Percentiles rank a stretch among this genome's conserved stretches.
Conservation (phyloP, 30 jellyfish, hydroid and myxozoan species). For the Aurelia sp. region DNA sequence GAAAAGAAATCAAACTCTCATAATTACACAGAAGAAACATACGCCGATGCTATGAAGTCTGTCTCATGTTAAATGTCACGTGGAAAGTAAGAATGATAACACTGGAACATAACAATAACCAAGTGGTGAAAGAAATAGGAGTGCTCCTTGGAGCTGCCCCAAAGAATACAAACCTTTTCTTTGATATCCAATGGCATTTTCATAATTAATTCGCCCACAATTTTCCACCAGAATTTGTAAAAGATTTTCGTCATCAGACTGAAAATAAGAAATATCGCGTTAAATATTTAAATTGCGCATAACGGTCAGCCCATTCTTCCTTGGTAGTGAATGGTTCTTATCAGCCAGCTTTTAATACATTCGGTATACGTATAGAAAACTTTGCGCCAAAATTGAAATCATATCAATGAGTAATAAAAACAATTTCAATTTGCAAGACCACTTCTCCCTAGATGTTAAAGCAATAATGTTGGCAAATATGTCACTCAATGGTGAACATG, state of each 20-base stretch:
- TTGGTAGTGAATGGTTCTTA: too few relatives aligned
- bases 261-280: not conserved
- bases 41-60: not conserved
- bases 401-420: too few relatives aligned
- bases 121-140: not conserved
- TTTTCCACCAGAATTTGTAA: slow-evolving; percentile 88
- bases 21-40: not conserved
- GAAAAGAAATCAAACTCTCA: not conserved
- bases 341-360: too few relatives aligned
- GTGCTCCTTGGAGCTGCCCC: not conserved
- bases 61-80: too few relatives aligned
- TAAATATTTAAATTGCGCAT: too few relatives aligned
- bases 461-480: too few relatives aligned
- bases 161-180: slow-evolving; percentile 79
- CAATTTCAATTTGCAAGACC: too few relatives aligned
- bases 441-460: too few relatives aligned
- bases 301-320: too few relatives aligned
- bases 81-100: not conserved
- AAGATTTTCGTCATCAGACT: slow-evolving; percentile 40
- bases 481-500: too few relatives aligned
- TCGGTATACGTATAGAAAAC: too few relatives aligned
- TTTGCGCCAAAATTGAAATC: too few relatives aligned
- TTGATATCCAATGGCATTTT: slow-evolving; percentile 66
- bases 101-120: not conserved
- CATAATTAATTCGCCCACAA: slow-evolving; percentile 97